Evolutionary conservation across 30 jellyfish, hydroid and myxozoan genomes (phyloP).

Genomic region (Rhopilema esculentum): DNA sequence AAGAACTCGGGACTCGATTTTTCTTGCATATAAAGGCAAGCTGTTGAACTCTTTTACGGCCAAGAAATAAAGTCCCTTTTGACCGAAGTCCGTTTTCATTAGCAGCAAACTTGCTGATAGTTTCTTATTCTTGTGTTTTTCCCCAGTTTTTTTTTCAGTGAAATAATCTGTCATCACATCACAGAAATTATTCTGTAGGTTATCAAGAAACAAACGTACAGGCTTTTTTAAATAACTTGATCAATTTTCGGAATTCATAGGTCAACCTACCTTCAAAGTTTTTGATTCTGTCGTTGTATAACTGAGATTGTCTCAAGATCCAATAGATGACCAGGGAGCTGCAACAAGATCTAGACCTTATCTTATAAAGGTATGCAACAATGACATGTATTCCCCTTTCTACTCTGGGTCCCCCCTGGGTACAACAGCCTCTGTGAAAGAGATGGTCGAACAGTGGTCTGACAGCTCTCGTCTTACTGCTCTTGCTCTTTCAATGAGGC

Average conservation of each 20-base stretch:
- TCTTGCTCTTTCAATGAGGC: too few relatives aligned
- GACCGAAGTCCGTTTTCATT: slow-evolving; percentile 50
- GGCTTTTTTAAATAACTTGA: too few relatives aligned
- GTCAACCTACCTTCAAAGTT: slow-evolving; percentile 36
- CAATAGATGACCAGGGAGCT: too few relatives aligned
- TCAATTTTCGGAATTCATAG: slow-evolving; percentile 44
- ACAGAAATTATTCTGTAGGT: slow-evolving; percentile 28
- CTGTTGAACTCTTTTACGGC: slow-evolving; percentile 52
- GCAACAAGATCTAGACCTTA: too few relatives aligned
- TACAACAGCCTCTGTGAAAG: too few relatives aligned
- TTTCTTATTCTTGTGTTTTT: slow-evolving; percentile 41
- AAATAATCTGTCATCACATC: slow-evolving; percentile 47
- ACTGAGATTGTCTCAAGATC: slow-evolving; percentile 47
- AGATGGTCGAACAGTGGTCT: too few relatives aligned
- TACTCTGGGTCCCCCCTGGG: too few relatives aligned
- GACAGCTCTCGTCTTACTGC: too few relatives aligned
- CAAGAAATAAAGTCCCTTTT: slow-evolving; percentile 53
- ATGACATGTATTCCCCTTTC: too few relatives aligned
- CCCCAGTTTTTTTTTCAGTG: slow-evolving; percentile 27
- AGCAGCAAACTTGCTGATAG: slow-evolving; percentile 43
- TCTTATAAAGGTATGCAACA: too few relatives aligned
- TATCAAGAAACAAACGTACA: slow-evolving; percentile 39
- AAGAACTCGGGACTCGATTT: slow-evolving; percentile 14
- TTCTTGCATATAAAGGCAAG: slow-evolving; percentile 24
- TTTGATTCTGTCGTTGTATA: slow-evolving; percentile 25